Percentiles rank a stretch among this genome's conserved stretches.
These are phyloP conservation scores for Engraulis encrasicolus DNA, from an alignment of 2,113 vertebrate species.

Conservation along the genomic window DNA sequence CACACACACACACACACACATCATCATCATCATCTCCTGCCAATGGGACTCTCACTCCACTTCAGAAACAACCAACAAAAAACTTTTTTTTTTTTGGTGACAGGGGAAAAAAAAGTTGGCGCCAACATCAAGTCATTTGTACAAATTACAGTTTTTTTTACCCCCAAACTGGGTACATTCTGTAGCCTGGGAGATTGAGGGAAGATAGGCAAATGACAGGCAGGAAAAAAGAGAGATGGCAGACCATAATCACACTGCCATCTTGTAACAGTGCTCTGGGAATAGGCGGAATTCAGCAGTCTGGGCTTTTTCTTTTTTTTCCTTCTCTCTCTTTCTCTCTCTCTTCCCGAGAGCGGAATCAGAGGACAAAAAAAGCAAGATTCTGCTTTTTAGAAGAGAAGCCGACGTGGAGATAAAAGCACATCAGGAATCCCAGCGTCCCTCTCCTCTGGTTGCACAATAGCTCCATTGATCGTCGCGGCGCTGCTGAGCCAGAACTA, in stretches of 20 bases:
- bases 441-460: conserved; percentile 60
- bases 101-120: conserved; percentile 55
- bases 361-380: conserved; percentile 24
- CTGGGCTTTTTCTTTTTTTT: no score
- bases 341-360: conserved; percentile 39
- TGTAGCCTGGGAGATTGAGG: conserved; percentile 35
- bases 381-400: conserved; percentile 44
- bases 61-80: conserved; percentile 48
- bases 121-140: conserved; percentile 57
- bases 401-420: conserved; percentile 59
- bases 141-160: conserved; percentile 60
- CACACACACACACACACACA: conserved; percentile 39
- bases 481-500: conserved; percentile 31
- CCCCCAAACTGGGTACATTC: conserved; percentile 32
- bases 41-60: conserved; percentile 45
- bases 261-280: background rate
- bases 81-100: conserved; percentile 56
- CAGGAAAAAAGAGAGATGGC: no score
- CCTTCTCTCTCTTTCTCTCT: no score
- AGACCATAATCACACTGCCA: conserved; percentile 36
- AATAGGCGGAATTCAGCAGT: background rate
- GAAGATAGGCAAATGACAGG: conserved; percentile 53
- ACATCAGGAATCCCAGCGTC: conserved; percentile 56
- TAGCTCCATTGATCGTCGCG: conserved; percentile 65
- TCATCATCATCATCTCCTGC: conserved; percentile 38